Evolutionary conservation across 2,113 vertebrate genomes (phyloP).

Genomic region (Connochaetes taurinus): DNA sequence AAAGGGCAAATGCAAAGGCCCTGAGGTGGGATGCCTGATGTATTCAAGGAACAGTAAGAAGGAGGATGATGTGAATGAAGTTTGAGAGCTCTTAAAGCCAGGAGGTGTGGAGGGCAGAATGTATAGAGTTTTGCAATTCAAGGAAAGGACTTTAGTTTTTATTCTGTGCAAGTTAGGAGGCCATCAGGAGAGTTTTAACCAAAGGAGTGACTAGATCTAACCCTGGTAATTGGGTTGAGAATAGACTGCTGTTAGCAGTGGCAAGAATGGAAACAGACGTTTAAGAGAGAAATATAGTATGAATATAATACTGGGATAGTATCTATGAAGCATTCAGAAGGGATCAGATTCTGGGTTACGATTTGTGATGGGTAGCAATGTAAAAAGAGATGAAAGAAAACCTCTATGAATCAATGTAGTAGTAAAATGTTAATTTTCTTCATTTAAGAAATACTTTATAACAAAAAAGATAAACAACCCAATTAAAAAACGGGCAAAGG

Average conservation of each 20-base stretch:
- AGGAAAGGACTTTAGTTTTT: neutral
- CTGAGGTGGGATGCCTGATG: neutral
- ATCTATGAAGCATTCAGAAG: neutral
- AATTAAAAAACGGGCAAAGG: neutral
- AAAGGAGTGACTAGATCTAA: neutral
- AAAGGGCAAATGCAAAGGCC: neutral
- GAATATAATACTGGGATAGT: neutral
- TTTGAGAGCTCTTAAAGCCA: neutral
- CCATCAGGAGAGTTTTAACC: neutral
- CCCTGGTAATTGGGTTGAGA: neutral
- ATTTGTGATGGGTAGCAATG: neutral
- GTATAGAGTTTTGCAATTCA: neutral
- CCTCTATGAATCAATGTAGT: neutral
- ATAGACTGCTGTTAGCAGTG: neutral
- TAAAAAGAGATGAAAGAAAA: neutral
- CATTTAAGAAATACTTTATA: neutral
- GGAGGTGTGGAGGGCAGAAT: neutral
- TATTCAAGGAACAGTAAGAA: neutral
- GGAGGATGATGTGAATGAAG: neutral
- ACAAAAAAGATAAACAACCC: neutral
- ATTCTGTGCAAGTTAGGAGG: neutral
- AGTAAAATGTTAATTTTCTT: neutral
- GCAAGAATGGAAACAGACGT: neutral
- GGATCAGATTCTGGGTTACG: neutral
- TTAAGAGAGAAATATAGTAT: neutral